Conservation (phyloP, 37 sponge, comb jelly and placozoan genomes). For the Spongilla lacustris region DNA sequence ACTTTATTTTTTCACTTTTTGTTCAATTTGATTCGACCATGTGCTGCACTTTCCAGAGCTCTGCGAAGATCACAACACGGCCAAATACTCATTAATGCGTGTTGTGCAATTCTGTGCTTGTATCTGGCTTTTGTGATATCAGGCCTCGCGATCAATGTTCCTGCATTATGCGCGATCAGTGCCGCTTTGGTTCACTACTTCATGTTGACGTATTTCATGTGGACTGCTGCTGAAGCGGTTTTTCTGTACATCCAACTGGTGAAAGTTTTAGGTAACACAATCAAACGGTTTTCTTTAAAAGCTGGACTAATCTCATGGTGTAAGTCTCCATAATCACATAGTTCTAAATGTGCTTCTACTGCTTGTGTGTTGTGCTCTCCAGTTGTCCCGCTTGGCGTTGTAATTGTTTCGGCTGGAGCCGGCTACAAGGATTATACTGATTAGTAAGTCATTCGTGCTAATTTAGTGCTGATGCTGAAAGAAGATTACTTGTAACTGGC, state of each 20-base stretch:
- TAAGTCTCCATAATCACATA: not conserved
- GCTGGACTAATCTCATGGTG: constrained; percentile 13
- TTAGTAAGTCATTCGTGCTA: no score
- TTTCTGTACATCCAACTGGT: constrained; percentile 20
- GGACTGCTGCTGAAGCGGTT: constrained; percentile 32
- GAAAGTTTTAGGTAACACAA: not conserved
- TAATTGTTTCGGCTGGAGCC: constrained; percentile 36
- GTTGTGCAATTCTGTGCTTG: constrained; percentile 33
- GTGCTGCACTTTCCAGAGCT: not conserved
- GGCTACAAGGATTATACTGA: constrained; percentile 34
- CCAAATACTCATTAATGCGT: constrained; percentile 27
- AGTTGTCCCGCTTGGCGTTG: constrained; percentile 42
- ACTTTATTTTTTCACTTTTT: no score
- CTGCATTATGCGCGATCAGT: constrained; percentile 20
- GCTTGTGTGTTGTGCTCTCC: not conserved
- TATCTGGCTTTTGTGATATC: constrained; percentile 32
- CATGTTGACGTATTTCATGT: constrained; percentile 38
- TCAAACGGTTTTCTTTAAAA: not conserved
- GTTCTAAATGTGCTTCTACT: not conserved
- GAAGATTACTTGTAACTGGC: not conserved
- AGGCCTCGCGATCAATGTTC: not conserved
- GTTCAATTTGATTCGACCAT: no score
- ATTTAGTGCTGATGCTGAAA: no score
- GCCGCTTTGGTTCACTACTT: constrained; percentile 52
- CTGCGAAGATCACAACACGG: not conserved